Percentiles rank a stretch among this genome's conserved stretches.
Evolutionary conservation across 2,113 vertebrate genomes (phyloP).

Genomic region (Elaphurus davidianus): DNA sequence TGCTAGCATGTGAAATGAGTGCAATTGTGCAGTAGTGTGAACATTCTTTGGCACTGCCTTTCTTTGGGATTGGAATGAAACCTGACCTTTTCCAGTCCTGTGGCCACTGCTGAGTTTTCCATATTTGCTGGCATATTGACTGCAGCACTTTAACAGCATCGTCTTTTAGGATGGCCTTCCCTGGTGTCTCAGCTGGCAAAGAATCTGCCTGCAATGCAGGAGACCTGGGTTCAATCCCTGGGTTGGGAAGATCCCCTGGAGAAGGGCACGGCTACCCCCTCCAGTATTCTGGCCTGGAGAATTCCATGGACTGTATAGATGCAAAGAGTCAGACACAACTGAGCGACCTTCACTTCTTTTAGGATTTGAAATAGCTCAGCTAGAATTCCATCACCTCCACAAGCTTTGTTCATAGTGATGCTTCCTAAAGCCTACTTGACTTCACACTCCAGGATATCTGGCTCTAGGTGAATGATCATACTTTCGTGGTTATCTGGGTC

Average conservation of each 20-base stretch:
- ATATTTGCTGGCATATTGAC: background rate
- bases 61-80: background rate
- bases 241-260: background rate
- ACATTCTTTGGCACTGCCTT: background rate
- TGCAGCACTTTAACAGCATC: background rate
- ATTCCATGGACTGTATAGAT: background rate
- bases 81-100: background rate
- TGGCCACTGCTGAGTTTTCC: background rate
- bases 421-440: background rate
- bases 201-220: background rate
- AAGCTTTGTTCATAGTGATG: background rate
- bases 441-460: background rate
- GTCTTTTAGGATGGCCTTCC: background rate
- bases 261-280: background rate
- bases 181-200: background rate
- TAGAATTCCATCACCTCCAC: background rate
- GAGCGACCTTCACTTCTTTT: background rate
- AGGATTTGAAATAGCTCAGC: background rate
- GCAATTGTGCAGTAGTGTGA: background rate
- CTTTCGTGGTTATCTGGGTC: background rate
- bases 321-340: background rate
- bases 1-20: background rate
- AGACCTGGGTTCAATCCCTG: background rate
- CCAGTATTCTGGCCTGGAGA: background rate
- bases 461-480: background rate